Evolutionary conservation across 1,140 invertebrate genomes (phyloP).

Genomic region (Drosophila ironensis): DNA sequence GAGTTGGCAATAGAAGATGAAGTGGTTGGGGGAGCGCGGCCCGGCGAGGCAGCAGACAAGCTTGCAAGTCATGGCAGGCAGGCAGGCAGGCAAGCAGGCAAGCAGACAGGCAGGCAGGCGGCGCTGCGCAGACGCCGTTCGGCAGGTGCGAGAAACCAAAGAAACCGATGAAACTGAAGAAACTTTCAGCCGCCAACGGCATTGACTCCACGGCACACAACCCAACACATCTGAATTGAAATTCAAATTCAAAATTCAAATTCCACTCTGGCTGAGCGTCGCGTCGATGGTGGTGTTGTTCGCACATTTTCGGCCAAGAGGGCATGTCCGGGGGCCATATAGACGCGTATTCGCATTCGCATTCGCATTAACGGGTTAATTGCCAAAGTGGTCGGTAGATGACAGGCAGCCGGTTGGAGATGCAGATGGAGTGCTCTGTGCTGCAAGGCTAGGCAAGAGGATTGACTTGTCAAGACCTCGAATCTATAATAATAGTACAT

Average conservation of each 20-base stretch:
- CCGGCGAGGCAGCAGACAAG: not conserved
- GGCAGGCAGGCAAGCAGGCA: slow-evolving; percentile 24
- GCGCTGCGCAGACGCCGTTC: slow-evolving; percentile 33
- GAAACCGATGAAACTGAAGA: slow-evolving; percentile 16
- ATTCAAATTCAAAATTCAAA: slow-evolving; percentile 39
- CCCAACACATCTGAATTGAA: slow-evolving; percentile 19
- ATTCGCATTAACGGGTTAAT: slow-evolving; percentile 46
- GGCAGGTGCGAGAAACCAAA: slow-evolving; percentile 46
- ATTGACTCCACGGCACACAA: slow-evolving; percentile 38
- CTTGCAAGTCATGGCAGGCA: too few relatives aligned
- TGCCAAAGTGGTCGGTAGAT: slow-evolving; percentile 29
- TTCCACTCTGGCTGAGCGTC: slow-evolving; percentile 1
- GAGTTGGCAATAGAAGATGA: slow-evolving; percentile 20
- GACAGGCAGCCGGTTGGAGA: not conserved
- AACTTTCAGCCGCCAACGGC: slow-evolving; percentile 44
- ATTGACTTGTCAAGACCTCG: slow-evolving; percentile 38
- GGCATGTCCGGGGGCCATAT: slow-evolving; percentile 30
- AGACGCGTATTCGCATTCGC: slow-evolving; percentile 5
- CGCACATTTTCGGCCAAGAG: slow-evolving; percentile 42
- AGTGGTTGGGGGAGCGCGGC: not conserved
- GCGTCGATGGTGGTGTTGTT: slow-evolving; percentile 42
- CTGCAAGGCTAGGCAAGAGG: slow-evolving; percentile 21
- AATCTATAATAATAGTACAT: not conserved
- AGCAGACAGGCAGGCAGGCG: slow-evolving; percentile 41
- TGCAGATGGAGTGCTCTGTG: slow-evolving; percentile 8